Conservation (phyloP, 2,797 vertebrate genomes). For the Pterois miles region DNA sequence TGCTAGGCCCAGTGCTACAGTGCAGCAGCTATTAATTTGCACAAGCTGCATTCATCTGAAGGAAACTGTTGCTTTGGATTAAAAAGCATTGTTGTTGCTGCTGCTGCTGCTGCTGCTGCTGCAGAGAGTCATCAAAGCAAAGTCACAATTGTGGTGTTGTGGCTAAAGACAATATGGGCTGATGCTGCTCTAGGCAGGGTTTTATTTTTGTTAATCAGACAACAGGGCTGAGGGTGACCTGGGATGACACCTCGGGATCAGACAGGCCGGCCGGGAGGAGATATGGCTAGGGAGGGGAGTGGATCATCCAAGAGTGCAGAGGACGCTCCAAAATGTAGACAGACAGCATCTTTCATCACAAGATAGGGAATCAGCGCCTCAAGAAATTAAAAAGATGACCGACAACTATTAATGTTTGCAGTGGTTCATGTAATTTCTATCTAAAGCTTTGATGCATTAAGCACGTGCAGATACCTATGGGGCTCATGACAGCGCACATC, state of each 20-base stretch:
- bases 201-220: constrained; percentile 74
- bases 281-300: constrained; percentile 1
- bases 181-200: constrained; percentile 49
- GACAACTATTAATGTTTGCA: constrained; percentile 31
- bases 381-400: constrained; percentile 33
- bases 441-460: constrained; percentile 18
- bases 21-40: constrained; percentile 68
- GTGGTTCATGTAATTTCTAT: constrained; percentile 7
- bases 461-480: not conserved
- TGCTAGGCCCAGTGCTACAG: constrained; percentile 42
- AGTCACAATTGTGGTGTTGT: constrained; percentile 42
- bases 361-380: constrained; percentile 6
- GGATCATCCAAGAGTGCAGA: constrained; percentile 31
- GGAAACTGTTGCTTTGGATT: constrained; percentile 69
- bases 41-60: constrained; percentile 68
- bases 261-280: constrained; percentile 27
- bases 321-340: constrained; percentile 12
- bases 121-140: constrained; percentile 59
- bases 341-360: constrained; percentile 26
- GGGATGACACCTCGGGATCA: constrained; percentile 51
- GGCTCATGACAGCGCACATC: constrained; percentile 10
- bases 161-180: constrained; percentile 58
- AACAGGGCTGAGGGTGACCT: constrained; percentile 58
- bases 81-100: constrained; percentile 38
- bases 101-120: constrained; percentile 8